Conservation (phyloP, 2,797 vertebrate genomes). For the Tragelaphus oryx region DNA sequence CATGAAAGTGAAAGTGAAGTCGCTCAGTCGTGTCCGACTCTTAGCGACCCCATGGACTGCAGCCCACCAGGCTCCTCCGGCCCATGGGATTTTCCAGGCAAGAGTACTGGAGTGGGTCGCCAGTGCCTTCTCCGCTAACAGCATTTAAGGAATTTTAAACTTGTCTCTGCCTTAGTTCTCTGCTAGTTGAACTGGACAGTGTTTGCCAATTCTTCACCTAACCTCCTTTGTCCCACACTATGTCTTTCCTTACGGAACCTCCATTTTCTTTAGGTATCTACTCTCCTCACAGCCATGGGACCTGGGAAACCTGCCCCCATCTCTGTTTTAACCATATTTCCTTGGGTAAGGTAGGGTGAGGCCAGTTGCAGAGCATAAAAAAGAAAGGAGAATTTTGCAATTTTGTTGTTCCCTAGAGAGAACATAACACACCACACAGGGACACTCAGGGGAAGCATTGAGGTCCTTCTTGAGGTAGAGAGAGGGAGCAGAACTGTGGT, state of each 20-base stretch:
- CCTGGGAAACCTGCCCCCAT: not conserved
- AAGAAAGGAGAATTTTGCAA: not conserved
- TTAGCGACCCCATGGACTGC: no score
- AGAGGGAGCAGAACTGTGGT: not conserved
- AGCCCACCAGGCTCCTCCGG: no score
- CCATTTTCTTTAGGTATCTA: not conserved
- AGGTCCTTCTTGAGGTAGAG: not conserved
- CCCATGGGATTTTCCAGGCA: no score
- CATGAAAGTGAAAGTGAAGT: no score
- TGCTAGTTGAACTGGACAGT: not conserved
- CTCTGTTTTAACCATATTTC: not conserved
- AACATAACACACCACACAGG: not conserved
- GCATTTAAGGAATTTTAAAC: not conserved
- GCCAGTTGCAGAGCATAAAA: not conserved
- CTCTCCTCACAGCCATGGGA: not conserved
- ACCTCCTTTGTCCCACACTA: rapidly evolving
- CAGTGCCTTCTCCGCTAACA: no score
- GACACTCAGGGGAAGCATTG: rapidly evolving
- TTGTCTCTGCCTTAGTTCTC: not conserved
- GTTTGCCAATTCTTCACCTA: not conserved
- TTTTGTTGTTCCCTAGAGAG: not conserved
- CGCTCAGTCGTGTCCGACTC: no score
- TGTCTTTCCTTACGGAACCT: not conserved
- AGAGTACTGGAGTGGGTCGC: no score
- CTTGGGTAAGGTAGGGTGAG: not conserved